A percentile compares a stretch with the other conserved stretches of the same genome.
Evolutionary conservation across 1,140 invertebrate species (phyloP).

Genomic region (Dinoponera quadriceps): DNA sequence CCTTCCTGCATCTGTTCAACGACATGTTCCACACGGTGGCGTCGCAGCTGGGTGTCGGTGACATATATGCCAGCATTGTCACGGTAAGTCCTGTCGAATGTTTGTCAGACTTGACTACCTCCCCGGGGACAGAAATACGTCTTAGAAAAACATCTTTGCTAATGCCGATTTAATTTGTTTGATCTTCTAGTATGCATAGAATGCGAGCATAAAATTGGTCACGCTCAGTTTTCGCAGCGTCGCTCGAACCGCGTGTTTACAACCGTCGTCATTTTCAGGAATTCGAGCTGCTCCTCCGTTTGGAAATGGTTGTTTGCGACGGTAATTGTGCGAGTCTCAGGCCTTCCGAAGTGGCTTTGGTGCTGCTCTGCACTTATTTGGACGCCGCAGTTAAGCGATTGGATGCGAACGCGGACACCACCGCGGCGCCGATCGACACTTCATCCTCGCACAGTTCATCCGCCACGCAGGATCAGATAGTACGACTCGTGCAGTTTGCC

Average conservation of each 20-base stretch:
- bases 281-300: constrained; percentile 87
- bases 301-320: constrained; percentile 91
- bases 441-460: constrained; percentile 69
- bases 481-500: constrained; percentile 86
- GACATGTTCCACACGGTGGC: constrained; percentile 87
- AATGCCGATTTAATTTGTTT: too few species aligned
- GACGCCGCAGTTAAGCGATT: constrained; percentile 84
- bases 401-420: constrained; percentile 69
- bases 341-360: constrained; percentile 89
- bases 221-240: too few species aligned
- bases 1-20: constrained; percentile 89
- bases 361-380: constrained; percentile 89
- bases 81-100: constrained; percentile 69
- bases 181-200: too few species aligned
- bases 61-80: constrained; percentile 83
- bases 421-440: constrained; percentile 55
- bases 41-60: constrained; percentile 83
- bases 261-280: constrained; percentile 80
- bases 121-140: too few species aligned
- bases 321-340: constrained; percentile 89
- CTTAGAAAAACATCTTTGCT: too few species aligned
- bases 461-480: constrained; percentile 78
- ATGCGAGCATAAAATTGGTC: too few species aligned
- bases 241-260: neutral
- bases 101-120: too few species aligned